These are phyloP conservation scores for Zoroaster sp. DNA, from an alignment of 53 echinoderm and acorn worm genomes.

Conservation along the genomic window DNA sequence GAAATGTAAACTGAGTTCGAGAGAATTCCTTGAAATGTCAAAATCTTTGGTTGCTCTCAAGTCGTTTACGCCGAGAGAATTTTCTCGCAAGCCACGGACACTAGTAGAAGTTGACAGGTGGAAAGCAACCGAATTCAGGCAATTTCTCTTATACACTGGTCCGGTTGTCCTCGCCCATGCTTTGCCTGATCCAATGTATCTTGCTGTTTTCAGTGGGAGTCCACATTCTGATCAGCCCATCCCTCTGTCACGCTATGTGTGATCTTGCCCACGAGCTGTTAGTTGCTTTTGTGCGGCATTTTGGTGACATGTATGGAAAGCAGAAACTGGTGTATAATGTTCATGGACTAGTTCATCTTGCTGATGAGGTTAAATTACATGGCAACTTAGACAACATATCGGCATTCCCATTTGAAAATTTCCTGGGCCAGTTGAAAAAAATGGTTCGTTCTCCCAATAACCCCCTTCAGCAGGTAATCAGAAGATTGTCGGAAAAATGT, in stretches of 20 bases:
- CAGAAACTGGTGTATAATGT: conserved; percentile 16
- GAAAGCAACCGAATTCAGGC: conserved; percentile 62
- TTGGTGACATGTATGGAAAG: conserved; percentile 22
- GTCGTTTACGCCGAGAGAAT: conserved; percentile 7
- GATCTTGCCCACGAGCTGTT: conserved; percentile 9
- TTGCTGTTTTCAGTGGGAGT: too few species aligned
- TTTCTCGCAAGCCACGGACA: conserved; percentile 44
- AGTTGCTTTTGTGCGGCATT: conserved; percentile 1
- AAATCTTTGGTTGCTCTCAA: background rate
- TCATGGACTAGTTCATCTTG: conserved; percentile 12
- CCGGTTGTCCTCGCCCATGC: conserved; percentile 22
- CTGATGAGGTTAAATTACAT: conserved; percentile 5
- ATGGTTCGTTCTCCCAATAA: background rate
- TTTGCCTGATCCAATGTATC: background rate
- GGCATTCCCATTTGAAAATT: conserved; percentile 22
- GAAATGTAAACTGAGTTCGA: background rate
- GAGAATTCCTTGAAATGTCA: background rate
- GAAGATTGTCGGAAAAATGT: background rate
- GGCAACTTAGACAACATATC: conserved; percentile 6
- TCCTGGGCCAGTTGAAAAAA: background rate
- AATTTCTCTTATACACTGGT: conserved; percentile 50
- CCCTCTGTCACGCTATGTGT: background rate
- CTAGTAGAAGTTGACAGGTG: conserved; percentile 39
- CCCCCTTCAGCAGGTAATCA: background rate
- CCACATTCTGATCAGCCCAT: background rate